phyloP scores from a whole-genome alignment of 2,888 invertebrate species.

The Lasioglossum pauxillum region DNA sequence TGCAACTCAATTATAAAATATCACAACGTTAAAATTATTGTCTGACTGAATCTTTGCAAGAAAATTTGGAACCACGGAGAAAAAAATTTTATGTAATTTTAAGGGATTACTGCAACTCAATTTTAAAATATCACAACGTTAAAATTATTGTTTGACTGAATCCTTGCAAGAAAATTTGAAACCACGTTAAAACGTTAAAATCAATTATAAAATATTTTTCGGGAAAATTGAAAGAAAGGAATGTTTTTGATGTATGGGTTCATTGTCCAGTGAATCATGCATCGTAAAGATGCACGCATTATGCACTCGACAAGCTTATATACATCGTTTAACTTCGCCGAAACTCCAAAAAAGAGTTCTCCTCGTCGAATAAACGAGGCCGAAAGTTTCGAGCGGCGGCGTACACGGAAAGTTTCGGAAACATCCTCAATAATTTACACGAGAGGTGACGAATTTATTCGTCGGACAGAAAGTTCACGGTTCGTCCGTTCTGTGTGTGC shows the following conservation, averaged over 20 bases:
- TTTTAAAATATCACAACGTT: too few species aligned
- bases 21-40: too few species aligned
- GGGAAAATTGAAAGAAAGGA: neutral
- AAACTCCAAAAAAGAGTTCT: slow-evolving; percentile 2
- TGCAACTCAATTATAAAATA: too few species aligned
- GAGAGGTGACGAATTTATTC: slow-evolving; percentile 15
- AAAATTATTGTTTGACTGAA: too few species aligned
- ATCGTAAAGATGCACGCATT: neutral
- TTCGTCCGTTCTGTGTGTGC: neutral
- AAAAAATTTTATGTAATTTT: too few species aligned
- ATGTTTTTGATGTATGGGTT: neutral
- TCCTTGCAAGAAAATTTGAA: neutral
- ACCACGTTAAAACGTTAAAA: neutral
- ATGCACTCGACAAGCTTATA: neutral
- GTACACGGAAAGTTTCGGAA: neutral
- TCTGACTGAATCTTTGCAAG: neutral
- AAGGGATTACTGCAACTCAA: too few species aligned
- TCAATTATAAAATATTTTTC: neutral
- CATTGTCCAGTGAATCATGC: neutral
- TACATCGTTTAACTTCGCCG: neutral
- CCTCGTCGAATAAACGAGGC: slow-evolving; percentile 2
- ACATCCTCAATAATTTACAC: slow-evolving; percentile 9
- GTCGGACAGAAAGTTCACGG: neutral
- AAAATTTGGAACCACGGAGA: neutral
- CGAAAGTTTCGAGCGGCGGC: slow-evolving; percentile 3